phyloP scores from a whole-genome alignment of 2,113 vertebrate species.

The Brachyhypopomus occidentalis region DNA sequence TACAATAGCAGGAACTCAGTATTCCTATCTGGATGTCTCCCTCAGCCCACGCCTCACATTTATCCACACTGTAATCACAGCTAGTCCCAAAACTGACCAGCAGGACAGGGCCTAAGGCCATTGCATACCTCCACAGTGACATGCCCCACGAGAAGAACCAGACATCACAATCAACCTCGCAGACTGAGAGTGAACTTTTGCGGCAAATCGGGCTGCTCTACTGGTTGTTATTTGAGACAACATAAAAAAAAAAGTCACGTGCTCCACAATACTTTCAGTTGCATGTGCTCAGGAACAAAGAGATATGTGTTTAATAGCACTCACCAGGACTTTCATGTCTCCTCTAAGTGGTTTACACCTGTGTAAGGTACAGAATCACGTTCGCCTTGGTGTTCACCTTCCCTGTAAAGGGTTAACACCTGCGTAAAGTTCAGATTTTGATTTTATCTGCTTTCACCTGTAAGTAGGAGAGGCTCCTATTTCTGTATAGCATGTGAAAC shows the following conservation, averaged over 20 bases:
- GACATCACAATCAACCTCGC: neutral
- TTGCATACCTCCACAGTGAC: slow-evolving; percentile 10
- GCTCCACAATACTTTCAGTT: neutral
- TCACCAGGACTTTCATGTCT: no score
- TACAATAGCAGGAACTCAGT: slow-evolving; percentile 58
- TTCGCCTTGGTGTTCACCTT: no score
- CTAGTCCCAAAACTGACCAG: neutral
- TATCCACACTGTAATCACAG: slow-evolving; percentile 29
- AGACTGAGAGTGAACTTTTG: neutral
- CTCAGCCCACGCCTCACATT: slow-evolving; percentile 52
- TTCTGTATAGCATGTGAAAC: neutral
- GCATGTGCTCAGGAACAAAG: neutral
- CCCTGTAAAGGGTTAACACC: no score
- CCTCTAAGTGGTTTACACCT: no score
- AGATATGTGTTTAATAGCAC: no score
- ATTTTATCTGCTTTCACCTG: no score
- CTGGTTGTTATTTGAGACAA: slow-evolving; percentile 26
- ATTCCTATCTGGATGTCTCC: slow-evolving; percentile 70
- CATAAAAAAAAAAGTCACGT: slow-evolving; percentile 9
- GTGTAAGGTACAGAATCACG: no score
- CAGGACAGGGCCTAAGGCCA: neutral
- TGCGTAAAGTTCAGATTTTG: no score
- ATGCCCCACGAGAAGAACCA: slow-evolving; percentile 10
- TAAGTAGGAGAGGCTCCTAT: neutral
- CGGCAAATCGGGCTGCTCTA: neutral